phyloP scores from a whole-genome alignment of 2,797 vertebrate species.

The Brachyrhaphis roseni region DNA sequence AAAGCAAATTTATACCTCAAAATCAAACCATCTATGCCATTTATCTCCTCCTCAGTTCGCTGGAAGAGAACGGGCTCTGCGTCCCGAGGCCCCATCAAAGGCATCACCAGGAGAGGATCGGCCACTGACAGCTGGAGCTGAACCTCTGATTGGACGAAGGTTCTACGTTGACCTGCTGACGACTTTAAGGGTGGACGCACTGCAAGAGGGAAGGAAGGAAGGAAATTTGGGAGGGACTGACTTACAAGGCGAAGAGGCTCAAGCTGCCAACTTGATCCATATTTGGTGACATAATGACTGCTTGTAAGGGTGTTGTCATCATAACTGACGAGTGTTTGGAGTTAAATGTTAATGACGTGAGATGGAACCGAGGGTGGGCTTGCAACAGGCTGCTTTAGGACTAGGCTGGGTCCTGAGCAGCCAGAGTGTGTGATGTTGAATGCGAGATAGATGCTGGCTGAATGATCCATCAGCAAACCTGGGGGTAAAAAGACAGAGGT shows the following conservation, averaged over 20 bases:
- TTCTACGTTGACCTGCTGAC: slow-evolving; percentile 24
- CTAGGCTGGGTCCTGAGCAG: neutral
- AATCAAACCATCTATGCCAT: slow-evolving; percentile 1
- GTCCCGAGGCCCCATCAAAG: slow-evolving; percentile 79
- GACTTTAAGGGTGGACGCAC: slow-evolving; percentile 34
- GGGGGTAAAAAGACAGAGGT: slow-evolving; percentile 1
- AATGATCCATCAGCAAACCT: slow-evolving; percentile 21
- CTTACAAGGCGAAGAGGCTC: slow-evolving; percentile 14
- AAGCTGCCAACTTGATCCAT: slow-evolving; percentile 17
- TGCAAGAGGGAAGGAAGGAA: slow-evolving; percentile 16
- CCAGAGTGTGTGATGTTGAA: neutral
- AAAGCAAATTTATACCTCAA: neutral
- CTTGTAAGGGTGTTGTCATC: slow-evolving; percentile 15
- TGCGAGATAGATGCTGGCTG: neutral
- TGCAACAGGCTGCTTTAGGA: slow-evolving; percentile 1
- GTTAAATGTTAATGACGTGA: slow-evolving; percentile 19
- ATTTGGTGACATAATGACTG: slow-evolving; percentile 36
- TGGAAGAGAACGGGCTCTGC: slow-evolving; percentile 82
- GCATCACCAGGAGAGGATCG: slow-evolving; percentile 78
- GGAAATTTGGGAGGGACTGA: slow-evolving; percentile 17
- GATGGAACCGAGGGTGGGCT: slow-evolving; percentile 12
- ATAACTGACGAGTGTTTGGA: slow-evolving; percentile 11
- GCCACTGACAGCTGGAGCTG: slow-evolving; percentile 78
- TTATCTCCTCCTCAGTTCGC: slow-evolving; percentile 67
- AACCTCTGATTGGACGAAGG: slow-evolving; percentile 22